These are phyloP conservation scores for Crenuchus spilurus DNA, from an alignment of 2,797 vertebrate genomes.

Conservation along the genomic window DNA sequence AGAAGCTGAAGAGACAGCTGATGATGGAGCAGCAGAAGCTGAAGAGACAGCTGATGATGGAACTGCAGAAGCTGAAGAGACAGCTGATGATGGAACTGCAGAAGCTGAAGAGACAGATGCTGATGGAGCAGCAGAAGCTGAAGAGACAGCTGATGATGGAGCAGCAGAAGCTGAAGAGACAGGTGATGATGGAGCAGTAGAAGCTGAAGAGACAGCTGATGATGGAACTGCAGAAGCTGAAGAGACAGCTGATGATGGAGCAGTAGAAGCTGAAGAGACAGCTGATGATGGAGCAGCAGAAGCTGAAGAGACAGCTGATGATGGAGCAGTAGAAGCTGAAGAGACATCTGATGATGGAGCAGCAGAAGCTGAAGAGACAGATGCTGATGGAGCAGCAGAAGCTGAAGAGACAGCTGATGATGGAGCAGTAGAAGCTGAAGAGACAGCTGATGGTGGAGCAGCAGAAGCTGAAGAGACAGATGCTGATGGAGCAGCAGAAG, in stretches of 20 bases:
- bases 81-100: not conserved
- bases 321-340: conserved; percentile 9
- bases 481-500: conserved; percentile 19
- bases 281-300: not conserved
- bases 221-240: not conserved
- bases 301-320: not conserved
- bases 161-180: not conserved
- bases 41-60: not conserved
- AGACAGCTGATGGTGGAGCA: not conserved
- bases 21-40: not conserved
- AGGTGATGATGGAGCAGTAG: not conserved
- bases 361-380: not conserved
- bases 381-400: conserved; percentile 1
- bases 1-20: not conserved
- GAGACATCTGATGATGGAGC: not conserved
- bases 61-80: not conserved
- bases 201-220: conserved; percentile 7
- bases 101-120: not conserved
- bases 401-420: not conserved
- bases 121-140: fast-evolving
- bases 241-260: not conserved
- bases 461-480: not conserved
- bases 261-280: not conserved
- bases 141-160: not conserved
- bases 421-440: not conserved